phyloP scores from a whole-genome alignment of 2,797 vertebrate genomes.

The Pitangus sulphuratus region DNA sequence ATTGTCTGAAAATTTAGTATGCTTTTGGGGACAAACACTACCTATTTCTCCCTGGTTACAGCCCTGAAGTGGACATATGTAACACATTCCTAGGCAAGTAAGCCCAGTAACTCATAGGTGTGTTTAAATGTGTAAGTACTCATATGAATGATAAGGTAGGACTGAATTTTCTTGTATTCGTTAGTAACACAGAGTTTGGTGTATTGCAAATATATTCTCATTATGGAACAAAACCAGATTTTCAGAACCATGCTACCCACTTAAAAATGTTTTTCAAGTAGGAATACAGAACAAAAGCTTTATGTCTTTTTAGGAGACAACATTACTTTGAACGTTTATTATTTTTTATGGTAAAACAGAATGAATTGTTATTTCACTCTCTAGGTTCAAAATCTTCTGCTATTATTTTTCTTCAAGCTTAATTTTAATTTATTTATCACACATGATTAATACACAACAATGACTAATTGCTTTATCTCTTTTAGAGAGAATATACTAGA shows the following conservation, averaged over 20 bases:
- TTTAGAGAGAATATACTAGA: not conserved
- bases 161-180: not conserved
- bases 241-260: not conserved
- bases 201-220: not conserved
- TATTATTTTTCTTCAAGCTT: not conserved
- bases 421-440: not conserved
- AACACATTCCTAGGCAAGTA: not conserved
- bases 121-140: not conserved
- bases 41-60: not conserved
- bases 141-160: accelerated
- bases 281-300: not conserved
- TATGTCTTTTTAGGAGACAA: not conserved
- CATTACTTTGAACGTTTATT: not conserved
- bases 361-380: not conserved
- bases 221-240: not conserved
- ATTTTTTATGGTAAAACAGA: not conserved
- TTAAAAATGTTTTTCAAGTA: not conserved
- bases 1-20: not conserved
- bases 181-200: not conserved
- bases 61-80: not conserved
- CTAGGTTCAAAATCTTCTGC: not conserved
- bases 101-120: not conserved
- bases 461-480: not conserved
- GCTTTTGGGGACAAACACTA: not conserved
- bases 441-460: not conserved